These are phyloP conservation scores for Nomada ferruginata DNA, from an alignment of 2,888 invertebrate genomes.

Conservation along the genomic window DNA sequence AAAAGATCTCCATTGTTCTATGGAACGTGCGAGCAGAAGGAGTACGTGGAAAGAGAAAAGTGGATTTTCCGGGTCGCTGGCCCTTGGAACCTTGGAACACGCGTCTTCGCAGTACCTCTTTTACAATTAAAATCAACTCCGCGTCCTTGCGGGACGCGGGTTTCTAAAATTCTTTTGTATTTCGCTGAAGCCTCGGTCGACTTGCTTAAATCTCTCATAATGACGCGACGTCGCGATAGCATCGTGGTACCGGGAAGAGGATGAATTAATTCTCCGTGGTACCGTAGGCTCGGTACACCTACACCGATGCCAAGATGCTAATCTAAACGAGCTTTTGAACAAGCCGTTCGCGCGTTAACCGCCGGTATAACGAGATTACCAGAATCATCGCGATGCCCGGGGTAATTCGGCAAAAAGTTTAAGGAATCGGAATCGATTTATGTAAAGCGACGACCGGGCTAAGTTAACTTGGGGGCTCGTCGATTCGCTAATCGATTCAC, in stretches of 20 bases:
- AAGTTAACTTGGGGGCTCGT: background rate
- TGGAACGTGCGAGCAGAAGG: background rate
- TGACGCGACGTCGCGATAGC: slow-evolving; percentile 1
- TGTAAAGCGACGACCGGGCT: background rate
- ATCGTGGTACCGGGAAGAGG: slow-evolving; percentile 6
- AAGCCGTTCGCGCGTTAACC: slow-evolving; percentile 26
- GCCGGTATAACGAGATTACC: slow-evolving; percentile 7
- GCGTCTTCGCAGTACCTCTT: background rate
- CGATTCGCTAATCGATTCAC: slow-evolving; percentile 4
- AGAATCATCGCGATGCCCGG: slow-evolving; percentile 1
- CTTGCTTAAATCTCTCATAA: background rate
- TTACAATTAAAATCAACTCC: slow-evolving; percentile 22
- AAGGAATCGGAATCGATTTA: slow-evolving; percentile 25
- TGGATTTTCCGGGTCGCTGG: slow-evolving; percentile 15
- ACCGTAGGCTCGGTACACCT: background rate
- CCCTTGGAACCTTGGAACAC: background rate
- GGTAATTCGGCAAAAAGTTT: slow-evolving; percentile 3
- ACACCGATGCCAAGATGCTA: slow-evolving; percentile 4
- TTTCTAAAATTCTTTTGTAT: slow-evolving; percentile 6
- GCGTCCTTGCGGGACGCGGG: background rate
- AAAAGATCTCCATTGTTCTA: background rate
- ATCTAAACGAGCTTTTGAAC: slow-evolving; percentile 34
- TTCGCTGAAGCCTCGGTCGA: background rate
- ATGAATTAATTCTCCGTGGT: slow-evolving; percentile 26
- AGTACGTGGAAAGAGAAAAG: background rate